phyloP scores from a whole-genome alignment of 2,113 vertebrate species.

The Nerophis ophidion region DNA sequence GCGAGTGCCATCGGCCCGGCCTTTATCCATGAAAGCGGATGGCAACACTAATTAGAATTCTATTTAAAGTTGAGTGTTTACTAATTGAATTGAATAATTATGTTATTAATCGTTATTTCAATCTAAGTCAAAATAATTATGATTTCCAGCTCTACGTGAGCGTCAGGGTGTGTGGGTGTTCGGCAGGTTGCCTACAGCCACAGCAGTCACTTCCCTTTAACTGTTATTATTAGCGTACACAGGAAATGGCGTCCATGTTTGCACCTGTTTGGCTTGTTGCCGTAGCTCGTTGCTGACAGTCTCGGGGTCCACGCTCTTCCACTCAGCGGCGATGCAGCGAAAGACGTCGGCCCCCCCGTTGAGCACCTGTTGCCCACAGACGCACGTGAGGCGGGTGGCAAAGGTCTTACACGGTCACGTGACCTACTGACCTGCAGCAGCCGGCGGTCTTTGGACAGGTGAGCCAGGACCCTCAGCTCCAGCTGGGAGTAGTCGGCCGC shows the following conservation, averaged over 20 bases:
- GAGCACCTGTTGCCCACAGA: constrained; percentile 67
- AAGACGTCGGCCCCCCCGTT: constrained; percentile 87
- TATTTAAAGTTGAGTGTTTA: no score
- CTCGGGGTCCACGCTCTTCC: constrained; percentile 82
- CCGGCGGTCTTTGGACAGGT: constrained; percentile 79
- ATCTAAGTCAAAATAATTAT: no score
- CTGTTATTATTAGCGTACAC: no score
- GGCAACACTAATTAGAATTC: no score
- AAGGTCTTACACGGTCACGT: background rate
- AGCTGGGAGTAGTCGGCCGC: constrained; percentile 95
- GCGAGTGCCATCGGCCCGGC: no score
- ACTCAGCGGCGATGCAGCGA: constrained; percentile 89
- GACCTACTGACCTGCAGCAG: constrained; percentile 69
- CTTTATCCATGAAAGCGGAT: no score
- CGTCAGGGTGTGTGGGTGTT: no score
- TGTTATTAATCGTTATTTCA: no score
- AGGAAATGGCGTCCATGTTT: background rate
- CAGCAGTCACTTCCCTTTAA: no score
- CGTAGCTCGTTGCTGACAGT: constrained; percentile 79
- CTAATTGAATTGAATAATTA: no score
- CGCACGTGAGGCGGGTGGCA: background rate
- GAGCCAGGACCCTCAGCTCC: constrained; percentile 90
- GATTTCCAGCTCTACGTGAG: no score
- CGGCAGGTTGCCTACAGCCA: no score
- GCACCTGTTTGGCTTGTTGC: constrained; percentile 95